Percentiles rank a stretch among this genome's conserved stretches.
These are phyloP conservation scores for Pseudopleuronectes americanus DNA, from an alignment of 2,797 vertebrate species.

Conservation along the genomic window DNA sequence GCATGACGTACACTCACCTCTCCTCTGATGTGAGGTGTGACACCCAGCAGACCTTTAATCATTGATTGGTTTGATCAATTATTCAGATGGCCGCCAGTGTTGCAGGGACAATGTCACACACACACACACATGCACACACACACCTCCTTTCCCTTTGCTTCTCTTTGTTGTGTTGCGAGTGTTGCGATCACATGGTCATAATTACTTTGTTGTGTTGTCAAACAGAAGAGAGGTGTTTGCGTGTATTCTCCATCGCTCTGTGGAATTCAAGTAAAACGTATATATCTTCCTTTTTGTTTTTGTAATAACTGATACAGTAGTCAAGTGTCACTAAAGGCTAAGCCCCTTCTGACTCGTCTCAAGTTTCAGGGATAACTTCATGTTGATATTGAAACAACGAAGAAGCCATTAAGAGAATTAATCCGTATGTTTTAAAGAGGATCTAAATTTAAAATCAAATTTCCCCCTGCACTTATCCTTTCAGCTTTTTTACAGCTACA, in stretches of 20 bases:
- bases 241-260: background rate
- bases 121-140: slow-evolving; percentile 6
- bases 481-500: background rate
- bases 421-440: background rate
- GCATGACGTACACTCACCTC: slow-evolving; percentile 25
- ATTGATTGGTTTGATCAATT: slow-evolving; percentile 75
- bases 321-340: slow-evolving; percentile 4
- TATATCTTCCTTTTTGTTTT: background rate
- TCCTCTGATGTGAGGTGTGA: slow-evolving; percentile 40
- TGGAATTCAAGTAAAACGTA: background rate
- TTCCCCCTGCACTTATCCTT: no score
- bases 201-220: slow-evolving; percentile 18
- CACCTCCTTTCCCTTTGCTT: slow-evolving; percentile 5
- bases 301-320: slow-evolving; percentile 13
- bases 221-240: background rate
- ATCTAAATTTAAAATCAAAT: background rate
- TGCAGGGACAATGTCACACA: slow-evolving; percentile 36
- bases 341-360: slow-evolving; percentile 39
- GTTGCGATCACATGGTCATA: slow-evolving; percentile 10
- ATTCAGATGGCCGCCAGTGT: slow-evolving; percentile 62
- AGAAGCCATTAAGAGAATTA: background rate
- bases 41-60: slow-evolving; percentile 72
- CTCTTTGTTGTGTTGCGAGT: slow-evolving; percentile 34
- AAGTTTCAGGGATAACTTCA: slow-evolving; percentile 36
- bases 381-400: background rate